Evolutionary conservation across 1,140 invertebrate genomes (phyloP).

Genomic region (Hylyphantes graminicola): DNA sequence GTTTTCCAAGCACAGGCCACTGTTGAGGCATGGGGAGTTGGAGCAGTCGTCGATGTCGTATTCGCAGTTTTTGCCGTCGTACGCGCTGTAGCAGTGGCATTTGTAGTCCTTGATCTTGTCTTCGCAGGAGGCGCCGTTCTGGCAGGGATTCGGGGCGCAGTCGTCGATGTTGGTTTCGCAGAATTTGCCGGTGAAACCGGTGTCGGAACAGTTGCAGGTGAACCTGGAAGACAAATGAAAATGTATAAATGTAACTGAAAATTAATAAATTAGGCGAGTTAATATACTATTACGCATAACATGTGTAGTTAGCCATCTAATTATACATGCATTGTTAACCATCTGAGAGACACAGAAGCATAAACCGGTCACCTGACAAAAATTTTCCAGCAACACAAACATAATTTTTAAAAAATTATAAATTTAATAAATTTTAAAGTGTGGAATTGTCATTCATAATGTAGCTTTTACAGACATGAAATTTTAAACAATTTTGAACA

Average conservation of each 20-base stretch:
- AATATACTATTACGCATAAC: too few relatives aligned
- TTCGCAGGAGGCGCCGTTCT: constrained; percentile 78
- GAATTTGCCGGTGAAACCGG: constrained; percentile 85
- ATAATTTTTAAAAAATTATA: too few relatives aligned
- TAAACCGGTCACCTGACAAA: too few relatives aligned
- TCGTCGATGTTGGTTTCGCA: constrained; percentile 88
- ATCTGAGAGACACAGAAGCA: too few relatives aligned
- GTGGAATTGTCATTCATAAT: too few relatives aligned
- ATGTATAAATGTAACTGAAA: constrained; percentile 3
- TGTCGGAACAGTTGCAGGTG: constrained; percentile 80
- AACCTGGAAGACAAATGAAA: constrained; percentile 67
- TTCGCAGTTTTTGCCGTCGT: constrained; percentile 90
- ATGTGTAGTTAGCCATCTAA: too few relatives aligned
- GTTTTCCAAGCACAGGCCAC: constrained; percentile 78
- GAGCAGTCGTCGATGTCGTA: constrained; percentile 76
- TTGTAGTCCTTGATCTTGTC: constrained; percentile 63
- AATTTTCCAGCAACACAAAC: too few relatives aligned
- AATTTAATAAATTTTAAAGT: too few relatives aligned
- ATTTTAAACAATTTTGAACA: too few relatives aligned
- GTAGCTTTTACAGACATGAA: too few relatives aligned
- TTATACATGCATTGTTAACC: too few relatives aligned
- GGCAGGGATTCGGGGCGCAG: constrained; percentile 85
- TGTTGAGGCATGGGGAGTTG: constrained; percentile 83
- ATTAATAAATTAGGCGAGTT: neutral
- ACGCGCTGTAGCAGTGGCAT: constrained; percentile 81